Evolutionary conservation across 2,113 vertebrate genomes (phyloP), one percentile per base, ranked within the genome.

Genomic region (Montifringilla adamsi): DNA sequence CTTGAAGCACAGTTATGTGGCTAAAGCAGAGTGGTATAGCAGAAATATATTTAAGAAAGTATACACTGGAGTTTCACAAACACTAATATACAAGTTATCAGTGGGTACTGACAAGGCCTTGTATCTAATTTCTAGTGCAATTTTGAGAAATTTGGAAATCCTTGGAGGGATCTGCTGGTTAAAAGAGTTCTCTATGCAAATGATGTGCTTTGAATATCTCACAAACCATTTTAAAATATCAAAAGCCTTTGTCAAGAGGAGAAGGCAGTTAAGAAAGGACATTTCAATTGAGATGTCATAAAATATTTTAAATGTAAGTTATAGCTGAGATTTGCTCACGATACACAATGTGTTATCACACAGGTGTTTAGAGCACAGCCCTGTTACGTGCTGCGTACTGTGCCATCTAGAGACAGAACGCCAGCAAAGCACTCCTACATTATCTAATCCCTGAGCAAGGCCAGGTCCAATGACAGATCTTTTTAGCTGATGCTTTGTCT

Each of bases 391-490:
- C 18, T 78, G 35, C 6, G 10, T 13, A 8, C 35, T 63, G 8
- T 60, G 74, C 69, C 92, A 90, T 44, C 90, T 93, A 87, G 47
- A 79, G 74, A 79, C 56, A 44, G 77, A 93, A 87, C 7, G 0
- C 9, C 30, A 64, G 27, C 39, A 85, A 66, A 86, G 49, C 56
- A 41, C 15, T 52, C 46, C 30, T 8, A 5, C 0, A 0, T 56
- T 76, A 17, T 8, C 52, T 39, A 24, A 15, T 23, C 49, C 10
- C 35, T 17, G 15, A 72, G 60, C 21, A 37, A n/a, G 31, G 8
- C 62, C 72, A 50, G 27, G 15, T 31, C 23, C 64, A 79, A 6
- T 35, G 55, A 55, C 50, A 88, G 23, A 50, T 37, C 18, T 58
- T 72, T 62, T 66, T 22, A 55, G 43, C 37, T n/a, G 27, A 6